A percentile compares a stretch with the other conserved stretches of the same genome.
These are phyloP conservation scores for Malurus elegans DNA, from an alignment of 2,113 vertebrate species.

Conservation along the genomic window DNA sequence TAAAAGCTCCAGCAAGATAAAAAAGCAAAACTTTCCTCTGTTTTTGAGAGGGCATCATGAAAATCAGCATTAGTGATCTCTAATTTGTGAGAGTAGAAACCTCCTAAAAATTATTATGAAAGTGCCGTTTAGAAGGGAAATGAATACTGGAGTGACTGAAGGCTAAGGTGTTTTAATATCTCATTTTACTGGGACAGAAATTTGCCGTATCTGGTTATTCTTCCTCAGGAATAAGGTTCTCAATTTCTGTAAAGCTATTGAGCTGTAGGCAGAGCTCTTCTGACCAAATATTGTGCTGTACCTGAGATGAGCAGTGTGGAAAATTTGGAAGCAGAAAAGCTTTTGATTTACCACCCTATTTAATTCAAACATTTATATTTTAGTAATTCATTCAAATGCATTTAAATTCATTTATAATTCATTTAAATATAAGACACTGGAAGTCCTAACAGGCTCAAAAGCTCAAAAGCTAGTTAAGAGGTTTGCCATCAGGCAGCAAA, in stretches of 20 bases:
- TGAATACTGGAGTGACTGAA: not conserved
- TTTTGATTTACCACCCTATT: not conserved
- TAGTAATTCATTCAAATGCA: too few relatives aligned
- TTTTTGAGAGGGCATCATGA: not conserved
- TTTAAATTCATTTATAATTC: too few relatives aligned
- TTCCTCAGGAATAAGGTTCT: not conserved
- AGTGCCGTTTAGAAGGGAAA: not conserved
- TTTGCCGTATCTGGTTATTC: not conserved
- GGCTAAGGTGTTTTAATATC: not conserved
- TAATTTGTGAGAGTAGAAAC: not conserved
- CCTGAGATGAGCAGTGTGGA: not conserved
- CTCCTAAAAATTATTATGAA: not conserved
- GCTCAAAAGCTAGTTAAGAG: not conserved
- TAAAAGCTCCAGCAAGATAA: not conserved
- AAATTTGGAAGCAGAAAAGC: not conserved
- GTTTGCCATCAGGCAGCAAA: not conserved
- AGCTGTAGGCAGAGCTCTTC: not conserved
- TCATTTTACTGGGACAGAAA: not conserved
- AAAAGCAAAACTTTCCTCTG: not conserved
- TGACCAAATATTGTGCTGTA: not conserved
- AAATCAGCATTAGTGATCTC: not conserved
- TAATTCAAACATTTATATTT: not conserved
- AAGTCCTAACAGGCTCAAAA: not conserved
- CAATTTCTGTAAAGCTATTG: not conserved
- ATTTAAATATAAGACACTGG: not conserved